phyloP scores from a whole-genome alignment of 2,888 invertebrate species.

The Sthenelais limicola region DNA sequence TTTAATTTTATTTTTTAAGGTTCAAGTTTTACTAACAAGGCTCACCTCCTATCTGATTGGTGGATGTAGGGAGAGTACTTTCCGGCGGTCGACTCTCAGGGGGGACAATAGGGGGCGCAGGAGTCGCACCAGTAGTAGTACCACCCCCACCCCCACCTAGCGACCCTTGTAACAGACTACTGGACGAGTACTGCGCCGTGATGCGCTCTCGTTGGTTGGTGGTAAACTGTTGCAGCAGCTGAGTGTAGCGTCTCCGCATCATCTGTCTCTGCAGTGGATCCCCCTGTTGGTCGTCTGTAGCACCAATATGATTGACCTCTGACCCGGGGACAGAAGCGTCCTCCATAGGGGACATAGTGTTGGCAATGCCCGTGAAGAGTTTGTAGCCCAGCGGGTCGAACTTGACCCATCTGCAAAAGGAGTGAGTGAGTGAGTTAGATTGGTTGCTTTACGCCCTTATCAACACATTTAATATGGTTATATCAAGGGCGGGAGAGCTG shows the following conservation, averaged over 20 bases:
- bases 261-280: slow-evolving; percentile 28
- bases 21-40: no score
- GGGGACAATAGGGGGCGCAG: not conserved
- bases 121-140: not conserved
- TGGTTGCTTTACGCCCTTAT: no score
- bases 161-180: not conserved
- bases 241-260: slow-evolving; percentile 49
- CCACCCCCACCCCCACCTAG: not conserved
- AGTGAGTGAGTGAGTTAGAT: no score
- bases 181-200: slow-evolving; percentile 2
- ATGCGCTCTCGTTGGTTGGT: slow-evolving; percentile 39
- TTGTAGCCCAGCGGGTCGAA: slow-evolving; percentile 87
- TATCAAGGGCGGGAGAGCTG: no score
- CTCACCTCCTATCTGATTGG: slow-evolving; percentile 25
- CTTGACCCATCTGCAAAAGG: slow-evolving; percentile 80
- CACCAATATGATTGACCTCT: slow-evolving; percentile 25
- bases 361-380: slow-evolving; percentile 88
- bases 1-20: no score
- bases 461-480: no score
- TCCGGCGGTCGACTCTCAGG: not conserved
- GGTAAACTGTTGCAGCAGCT: slow-evolving; percentile 47
- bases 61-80: slow-evolving; percentile 1
- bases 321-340: slow-evolving; percentile 4
- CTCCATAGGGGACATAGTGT: slow-evolving; percentile 60
- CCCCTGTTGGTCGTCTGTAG: not conserved